Conservation (phyloP, 1,140 invertebrate species). For the Apis florea region DNA sequence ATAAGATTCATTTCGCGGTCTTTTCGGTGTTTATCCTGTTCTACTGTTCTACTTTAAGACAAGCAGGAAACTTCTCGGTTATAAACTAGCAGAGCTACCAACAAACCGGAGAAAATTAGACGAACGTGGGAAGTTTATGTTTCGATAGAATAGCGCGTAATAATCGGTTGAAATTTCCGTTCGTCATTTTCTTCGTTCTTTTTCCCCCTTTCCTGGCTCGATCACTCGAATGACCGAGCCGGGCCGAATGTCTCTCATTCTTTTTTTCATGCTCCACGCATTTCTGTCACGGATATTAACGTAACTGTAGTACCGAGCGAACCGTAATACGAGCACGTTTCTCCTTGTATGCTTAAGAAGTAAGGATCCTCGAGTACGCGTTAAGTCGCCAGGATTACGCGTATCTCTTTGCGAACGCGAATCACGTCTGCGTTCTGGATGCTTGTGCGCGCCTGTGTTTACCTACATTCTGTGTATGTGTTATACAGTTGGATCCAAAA, state of each 20-base stretch:
- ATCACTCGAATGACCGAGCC: background rate
- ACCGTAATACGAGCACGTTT: slow-evolving; percentile 69
- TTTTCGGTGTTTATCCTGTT: too few relatives aligned
- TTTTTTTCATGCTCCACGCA: slow-evolving; percentile 30
- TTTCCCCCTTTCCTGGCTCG: background rate
- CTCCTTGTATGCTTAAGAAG: slow-evolving; percentile 20
- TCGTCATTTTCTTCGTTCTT: background rate
- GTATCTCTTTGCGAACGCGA: background rate
- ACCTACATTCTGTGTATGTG: background rate
- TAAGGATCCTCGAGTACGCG: slow-evolving; percentile 20
- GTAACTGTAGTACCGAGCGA: slow-evolving; percentile 73
- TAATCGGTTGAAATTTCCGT: slow-evolving; percentile 51
- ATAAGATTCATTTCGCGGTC: too few relatives aligned
- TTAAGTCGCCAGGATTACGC: slow-evolving; percentile 32
- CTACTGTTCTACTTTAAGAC: too few relatives aligned
- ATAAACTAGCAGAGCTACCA: background rate
- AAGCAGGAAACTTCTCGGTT: too few relatives aligned
- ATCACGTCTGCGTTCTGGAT: slow-evolving; percentile 1
- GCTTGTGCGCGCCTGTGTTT: background rate
- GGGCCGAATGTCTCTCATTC: slow-evolving; percentile 1
- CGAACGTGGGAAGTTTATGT: slow-evolving; percentile 16
- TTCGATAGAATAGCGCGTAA: slow-evolving; percentile 29
- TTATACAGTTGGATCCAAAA: background rate
- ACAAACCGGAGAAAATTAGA: background rate
- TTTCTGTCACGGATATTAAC: slow-evolving; percentile 69